Evolutionary conservation across 2,797 vertebrate species (phyloP), one percentile per base, ranked within the genome.

Genomic region (Eulemur mongoz): DNA sequence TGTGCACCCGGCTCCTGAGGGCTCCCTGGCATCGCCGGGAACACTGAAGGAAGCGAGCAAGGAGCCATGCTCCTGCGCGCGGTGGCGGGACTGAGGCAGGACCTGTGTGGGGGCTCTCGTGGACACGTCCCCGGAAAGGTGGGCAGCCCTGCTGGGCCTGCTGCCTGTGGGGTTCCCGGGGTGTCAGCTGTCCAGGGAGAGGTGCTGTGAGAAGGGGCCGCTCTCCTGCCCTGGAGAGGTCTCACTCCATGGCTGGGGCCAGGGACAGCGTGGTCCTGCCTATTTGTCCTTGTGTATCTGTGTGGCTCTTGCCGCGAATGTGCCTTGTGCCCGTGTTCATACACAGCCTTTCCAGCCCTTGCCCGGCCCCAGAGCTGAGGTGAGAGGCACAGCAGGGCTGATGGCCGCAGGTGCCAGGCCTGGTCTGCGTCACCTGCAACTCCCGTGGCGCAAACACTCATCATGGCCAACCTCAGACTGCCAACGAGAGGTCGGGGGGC

Each of bases 341-440:
- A 5, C 2, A 1, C 1, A 0, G 9, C 40, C 30, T n/a, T 63
- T 18, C 65, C 12, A n/a, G 70, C 14, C 38, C 38, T 43, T 3
- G 30, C 32, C 40, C 1, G 0, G 23, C 23, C 54, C 50, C 32
- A 2, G 5, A 32, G 23, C 10, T 25, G 5, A 84, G 84, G 32
- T 14, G 14, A 22, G 38, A 45, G 72, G 35, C 2, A 2, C 5
- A n/a, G 7, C 0, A 2, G 7, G 18, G 5, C 43, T 48, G 61
- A 32, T 0, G 0, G 9, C 0, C 1, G 32, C 1, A 0, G 5
- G 43, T n/a, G 14, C 11, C 12, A 9, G 30, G 18, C 15, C 48
- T 52, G 18, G 30, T 65, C 30, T 18, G 61, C 7, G 2, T n/a
- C 30, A 65, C 30, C 61, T n/a, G 32, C 4, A 3, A 4, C 22